These are phyloP conservation scores for Oscheius sp. DNA, from an alignment of 2,888 invertebrate species.

Conservation along the genomic window DNA sequence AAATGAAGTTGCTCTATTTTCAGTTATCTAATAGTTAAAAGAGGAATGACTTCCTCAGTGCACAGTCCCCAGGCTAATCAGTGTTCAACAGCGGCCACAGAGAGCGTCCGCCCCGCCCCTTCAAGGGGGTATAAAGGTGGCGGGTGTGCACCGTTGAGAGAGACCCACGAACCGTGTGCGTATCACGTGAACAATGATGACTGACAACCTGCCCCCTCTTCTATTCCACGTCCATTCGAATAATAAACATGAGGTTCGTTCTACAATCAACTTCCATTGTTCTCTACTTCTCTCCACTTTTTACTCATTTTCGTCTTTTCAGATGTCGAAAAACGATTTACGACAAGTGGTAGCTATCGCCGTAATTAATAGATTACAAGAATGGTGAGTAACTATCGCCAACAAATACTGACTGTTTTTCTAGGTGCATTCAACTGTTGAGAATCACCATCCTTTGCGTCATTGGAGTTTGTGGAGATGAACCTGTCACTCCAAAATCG, in stretches of 20 bases:
- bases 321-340: slow-evolving; percentile 31
- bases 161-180: slow-evolving; percentile 15
- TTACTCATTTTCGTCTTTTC: slow-evolving; percentile 9
- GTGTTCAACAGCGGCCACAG: slow-evolving; percentile 18
- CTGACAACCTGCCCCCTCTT: slow-evolving; percentile 27
- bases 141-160: slow-evolving; percentile 6
- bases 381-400: slow-evolving; percentile 25
- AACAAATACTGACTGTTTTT: background rate
- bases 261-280: background rate
- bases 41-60: background rate
- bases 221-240: slow-evolving; percentile 24
- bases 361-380: slow-evolving; percentile 27
- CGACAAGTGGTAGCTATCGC: slow-evolving; percentile 29
- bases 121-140: slow-evolving; percentile 7
- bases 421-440: slow-evolving; percentile 66
- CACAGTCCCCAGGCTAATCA: background rate
- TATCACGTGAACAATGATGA: slow-evolving; percentile 24
- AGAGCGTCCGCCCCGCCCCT: slow-evolving; percentile 7
- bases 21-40: background rate
- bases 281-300: background rate
- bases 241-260: slow-evolving; percentile 25
- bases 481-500: background rate
- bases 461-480: slow-evolving; percentile 61
- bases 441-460: slow-evolving; percentile 67
- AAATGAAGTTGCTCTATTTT: background rate